Conservation (phyloP, 2,797 vertebrate genomes). For the Liasis olivaceus region DNA sequence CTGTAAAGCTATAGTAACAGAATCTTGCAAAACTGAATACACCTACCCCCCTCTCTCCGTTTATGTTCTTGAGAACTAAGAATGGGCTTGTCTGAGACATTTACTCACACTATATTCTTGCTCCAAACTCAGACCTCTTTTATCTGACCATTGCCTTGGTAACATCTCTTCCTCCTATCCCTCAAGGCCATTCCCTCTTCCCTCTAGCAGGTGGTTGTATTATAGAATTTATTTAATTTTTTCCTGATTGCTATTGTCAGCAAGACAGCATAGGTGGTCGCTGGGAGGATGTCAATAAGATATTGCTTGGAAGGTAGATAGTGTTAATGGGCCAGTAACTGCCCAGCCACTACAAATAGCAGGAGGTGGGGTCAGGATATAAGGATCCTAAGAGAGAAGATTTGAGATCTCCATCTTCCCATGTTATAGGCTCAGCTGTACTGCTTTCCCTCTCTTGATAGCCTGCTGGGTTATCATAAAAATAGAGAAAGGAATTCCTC, state of each 20-base stretch:
- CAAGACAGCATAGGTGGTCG: not conserved
- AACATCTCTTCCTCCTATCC: not conserved
- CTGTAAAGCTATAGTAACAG: not conserved
- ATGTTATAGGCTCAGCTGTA: not conserved
- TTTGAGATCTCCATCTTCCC: not conserved
- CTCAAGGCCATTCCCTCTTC: not conserved
- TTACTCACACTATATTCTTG: not conserved
- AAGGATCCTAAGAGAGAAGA: not conserved
- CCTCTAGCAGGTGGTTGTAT: not conserved
- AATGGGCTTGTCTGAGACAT: not conserved
- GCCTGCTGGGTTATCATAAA: not conserved
- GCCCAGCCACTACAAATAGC: not conserved
- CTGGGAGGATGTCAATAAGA: not conserved
- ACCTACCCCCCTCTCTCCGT: not conserved
- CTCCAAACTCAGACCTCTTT: not conserved
- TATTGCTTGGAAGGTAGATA: not conserved
- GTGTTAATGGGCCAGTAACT: not conserved
- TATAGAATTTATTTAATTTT: not conserved
- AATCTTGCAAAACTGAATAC: not conserved
- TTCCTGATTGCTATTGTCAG: not conserved
- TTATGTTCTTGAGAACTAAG: not conserved
- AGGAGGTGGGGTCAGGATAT: not conserved
- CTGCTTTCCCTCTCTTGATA: not conserved
- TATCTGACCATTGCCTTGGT: not conserved
- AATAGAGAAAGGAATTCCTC: not conserved